These are phyloP conservation scores for Pectinophora gossypiella DNA, from an alignment of 1,140 invertebrate genomes.

Conservation along the genomic window DNA sequence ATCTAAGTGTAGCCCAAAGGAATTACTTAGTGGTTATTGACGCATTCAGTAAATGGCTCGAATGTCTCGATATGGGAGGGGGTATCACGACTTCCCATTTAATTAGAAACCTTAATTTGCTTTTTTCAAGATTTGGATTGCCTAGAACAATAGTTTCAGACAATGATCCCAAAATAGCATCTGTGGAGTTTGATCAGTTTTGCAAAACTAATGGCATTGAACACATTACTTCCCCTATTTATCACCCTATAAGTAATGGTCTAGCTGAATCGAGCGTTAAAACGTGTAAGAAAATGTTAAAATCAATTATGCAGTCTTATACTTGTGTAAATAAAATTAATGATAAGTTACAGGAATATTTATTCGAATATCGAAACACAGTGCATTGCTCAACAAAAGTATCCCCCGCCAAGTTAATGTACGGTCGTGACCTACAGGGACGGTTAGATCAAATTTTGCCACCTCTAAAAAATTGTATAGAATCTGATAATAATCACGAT, in stretches of 20 bases:
- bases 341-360: constrained; percentile 11
- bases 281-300: constrained; percentile 10
- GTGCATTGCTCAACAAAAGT: constrained; percentile 12
- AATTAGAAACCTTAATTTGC: neutral
- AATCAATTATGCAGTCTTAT: neutral
- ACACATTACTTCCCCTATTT: constrained; percentile 2
- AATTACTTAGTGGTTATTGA: constrained; percentile 5
- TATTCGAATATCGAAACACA: constrained; percentile 21
- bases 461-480: neutral
- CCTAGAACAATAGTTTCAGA: constrained; percentile 2
- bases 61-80: constrained; percentile 1
- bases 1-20: neutral
- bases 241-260: constrained; percentile 7
- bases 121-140: constrained; percentile 4
- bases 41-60: constrained; percentile 6
- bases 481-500: neutral
- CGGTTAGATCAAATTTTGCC: constrained; percentile 9
- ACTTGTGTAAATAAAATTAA: neutral
- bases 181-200: neutral
- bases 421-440: constrained; percentile 14
- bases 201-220: constrained; percentile 4
- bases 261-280: constrained; percentile 5
- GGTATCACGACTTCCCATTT: neutral
- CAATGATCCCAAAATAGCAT: no score
- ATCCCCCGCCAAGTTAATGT: constrained; percentile 18